A percentile compares a stretch with the other conserved stretches of the same genome.
phyloP scores from a whole-genome alignment of 92 coral and sea anemone genomes.

The Zoanthus sansibaricus region DNA sequence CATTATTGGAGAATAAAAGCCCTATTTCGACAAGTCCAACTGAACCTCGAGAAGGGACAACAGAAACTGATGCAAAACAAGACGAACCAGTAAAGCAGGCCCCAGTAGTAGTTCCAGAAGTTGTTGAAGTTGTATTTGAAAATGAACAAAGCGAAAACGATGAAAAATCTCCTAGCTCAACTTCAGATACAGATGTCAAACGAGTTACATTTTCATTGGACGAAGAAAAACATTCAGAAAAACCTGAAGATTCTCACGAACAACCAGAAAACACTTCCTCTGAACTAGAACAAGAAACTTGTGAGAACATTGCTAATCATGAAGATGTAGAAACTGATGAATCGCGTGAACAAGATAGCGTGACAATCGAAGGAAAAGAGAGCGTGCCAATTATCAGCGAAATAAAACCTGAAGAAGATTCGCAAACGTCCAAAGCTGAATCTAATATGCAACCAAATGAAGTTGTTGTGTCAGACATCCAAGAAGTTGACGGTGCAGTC shows the following conservation, averaged over 20 bases:
- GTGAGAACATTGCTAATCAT: neutral
- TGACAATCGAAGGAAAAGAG: slow-evolving; percentile 11
- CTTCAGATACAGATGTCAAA: slow-evolving; percentile 10
- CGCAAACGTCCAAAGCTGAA: neutral
- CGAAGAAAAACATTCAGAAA: neutral
- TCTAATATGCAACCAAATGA: neutral
- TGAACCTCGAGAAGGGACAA: neutral
- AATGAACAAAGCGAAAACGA: slow-evolving; percentile 5
- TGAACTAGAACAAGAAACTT: neutral
- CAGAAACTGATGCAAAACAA: slow-evolving; percentile 6
- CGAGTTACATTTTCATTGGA: slow-evolving; percentile 33
- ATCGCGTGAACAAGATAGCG: slow-evolving; percentile 9
- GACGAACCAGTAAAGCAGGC: neutral
- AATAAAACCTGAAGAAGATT: slow-evolving; percentile 19
- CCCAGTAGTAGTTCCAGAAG: slow-evolving; percentile 14
- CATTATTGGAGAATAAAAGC: neutral
- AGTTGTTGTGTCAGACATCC: neutral
- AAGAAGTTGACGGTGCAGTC: neutral
- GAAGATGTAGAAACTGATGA: neutral
- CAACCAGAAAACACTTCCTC: neutral
- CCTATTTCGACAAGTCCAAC: neutral
- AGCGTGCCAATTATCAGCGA: neutral
- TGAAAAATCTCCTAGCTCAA: neutral
- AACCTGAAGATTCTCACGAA: neutral
- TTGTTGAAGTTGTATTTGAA: neutral